Evolutionary conservation across 2,888 invertebrate species (phyloP), one percentile per base, ranked within the genome.

Genomic region (Netelia fuscicornis): DNA sequence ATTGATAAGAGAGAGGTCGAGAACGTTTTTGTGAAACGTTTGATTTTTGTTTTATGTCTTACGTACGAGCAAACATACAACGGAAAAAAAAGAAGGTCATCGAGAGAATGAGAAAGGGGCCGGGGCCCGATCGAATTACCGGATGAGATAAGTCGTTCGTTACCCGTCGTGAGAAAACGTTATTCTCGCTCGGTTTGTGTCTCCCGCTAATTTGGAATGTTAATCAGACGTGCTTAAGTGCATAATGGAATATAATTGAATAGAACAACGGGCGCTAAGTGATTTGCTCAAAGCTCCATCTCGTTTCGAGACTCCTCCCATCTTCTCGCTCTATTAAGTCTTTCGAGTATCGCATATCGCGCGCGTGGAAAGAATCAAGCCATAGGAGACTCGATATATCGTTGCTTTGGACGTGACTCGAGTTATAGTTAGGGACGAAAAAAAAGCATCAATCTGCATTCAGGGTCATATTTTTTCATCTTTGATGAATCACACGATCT

Each of bases 1-100:
- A 92, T 91, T 88, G 89, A 89, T 90, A 89, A 89, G 81, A 23
- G 20, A 71, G 42, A 71, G 42, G 37, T 60, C 17, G 54, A 71
- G 52, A 3, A 62, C 10, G 11, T 65, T 13, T 13, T 17, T 11
- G 65, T 20, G 37, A 67, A 65, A 17, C 2, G 44, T 44, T 67
- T 44, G 0, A 37, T 48, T 44, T 17, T 62, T 62, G 11, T n/a
- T 62, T 13, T 30, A 13, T 23, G 17, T 11, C 10, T 60, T 60
- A 70, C 17, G 30, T 30, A 58, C 1, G 20, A 72, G 5, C 1
- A 44, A 25, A 58, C 30, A 71, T 3, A 5, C n/a, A 37, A 44
- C n/a, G 13, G 54, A 42, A 20, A 20, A 65, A 10, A 30, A 37
- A 58, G n/a, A 71, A 25, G 42, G 70, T 52, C 42, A 54, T 74